phyloP scores from a whole-genome alignment of 2,888 invertebrate genomes.

The Acronicta leporina region DNA sequence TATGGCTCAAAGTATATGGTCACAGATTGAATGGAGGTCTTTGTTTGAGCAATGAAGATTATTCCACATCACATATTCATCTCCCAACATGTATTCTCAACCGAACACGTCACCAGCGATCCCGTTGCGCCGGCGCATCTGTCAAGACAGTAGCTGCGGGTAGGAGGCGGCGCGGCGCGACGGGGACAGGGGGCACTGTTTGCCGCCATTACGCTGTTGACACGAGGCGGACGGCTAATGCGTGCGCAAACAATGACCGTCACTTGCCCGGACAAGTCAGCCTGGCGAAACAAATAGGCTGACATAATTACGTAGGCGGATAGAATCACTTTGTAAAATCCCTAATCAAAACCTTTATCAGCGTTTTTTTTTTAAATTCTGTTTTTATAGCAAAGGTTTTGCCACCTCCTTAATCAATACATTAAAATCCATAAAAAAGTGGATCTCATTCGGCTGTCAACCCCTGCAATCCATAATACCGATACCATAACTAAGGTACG shows the following conservation, averaged over 20 bases:
- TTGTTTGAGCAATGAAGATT: too few relatives aligned
- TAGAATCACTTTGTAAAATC: slow-evolving; percentile 10
- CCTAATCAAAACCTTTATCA: background rate
- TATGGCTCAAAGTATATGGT: too few relatives aligned
- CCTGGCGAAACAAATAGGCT: slow-evolving; percentile 36
- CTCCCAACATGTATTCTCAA: slow-evolving; percentile 35
- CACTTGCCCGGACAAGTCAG: slow-evolving; percentile 38
- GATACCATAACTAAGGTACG: too few relatives aligned
- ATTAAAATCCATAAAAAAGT: background rate
- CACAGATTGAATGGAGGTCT: too few relatives aligned
- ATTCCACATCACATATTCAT: slow-evolving; percentile 27
- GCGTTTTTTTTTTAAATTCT: too few relatives aligned
- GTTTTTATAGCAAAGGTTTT: background rate
- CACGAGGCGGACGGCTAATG: slow-evolving; percentile 81
- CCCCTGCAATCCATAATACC: too few relatives aligned
- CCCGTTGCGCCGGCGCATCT: slow-evolving; percentile 68
- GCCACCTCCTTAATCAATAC: background rate
- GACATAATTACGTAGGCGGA: slow-evolving; percentile 22
- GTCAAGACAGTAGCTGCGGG: slow-evolving; percentile 63
- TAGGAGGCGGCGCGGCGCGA: slow-evolving; percentile 41
- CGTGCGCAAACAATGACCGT: slow-evolving; percentile 79
- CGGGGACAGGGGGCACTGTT: slow-evolving; percentile 66
- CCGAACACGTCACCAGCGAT: slow-evolving; percentile 41
- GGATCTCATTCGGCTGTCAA: too few relatives aligned
- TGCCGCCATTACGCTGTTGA: slow-evolving; percentile 86